A percentile compares a stretch with the other conserved stretches of the same genome.
Evolutionary conservation across 1,140 invertebrate species (phyloP).

Genomic region (Mizuhopecten yessoensis): DNA sequence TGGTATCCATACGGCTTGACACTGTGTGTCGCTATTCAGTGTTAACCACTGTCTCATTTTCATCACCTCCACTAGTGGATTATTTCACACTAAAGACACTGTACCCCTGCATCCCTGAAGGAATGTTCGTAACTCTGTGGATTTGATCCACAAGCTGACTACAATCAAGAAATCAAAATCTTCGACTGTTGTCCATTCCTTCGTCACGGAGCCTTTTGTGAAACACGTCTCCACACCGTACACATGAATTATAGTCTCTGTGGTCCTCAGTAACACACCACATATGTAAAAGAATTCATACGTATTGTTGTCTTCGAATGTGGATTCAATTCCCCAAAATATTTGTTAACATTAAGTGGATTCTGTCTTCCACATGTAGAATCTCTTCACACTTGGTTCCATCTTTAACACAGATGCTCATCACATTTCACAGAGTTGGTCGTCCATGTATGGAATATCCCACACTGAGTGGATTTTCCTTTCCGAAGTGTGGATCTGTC

Average conservation of each 20-base stretch:
- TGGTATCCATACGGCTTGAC: no score
- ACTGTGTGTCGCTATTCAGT: not conserved
- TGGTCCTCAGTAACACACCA: not conserved
- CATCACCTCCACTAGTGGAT: no score
- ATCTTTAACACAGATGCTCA: not conserved
- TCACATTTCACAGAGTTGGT: not conserved
- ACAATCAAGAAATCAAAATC: no score
- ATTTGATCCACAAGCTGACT: not conserved
- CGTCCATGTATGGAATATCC: not conserved
- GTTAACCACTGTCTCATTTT: not conserved
- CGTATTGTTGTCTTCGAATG: not conserved
- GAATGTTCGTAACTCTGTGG: not conserved
- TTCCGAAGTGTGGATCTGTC: not conserved
- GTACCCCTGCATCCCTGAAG: not conserved
- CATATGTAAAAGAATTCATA: not conserved
- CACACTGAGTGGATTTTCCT: not conserved
- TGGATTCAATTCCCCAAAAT: not conserved
- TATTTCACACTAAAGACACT: not conserved
- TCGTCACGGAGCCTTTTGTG: no score
- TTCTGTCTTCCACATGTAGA: not conserved
- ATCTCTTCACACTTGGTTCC: not conserved
- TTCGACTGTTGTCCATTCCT: no score
- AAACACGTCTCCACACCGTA: not conserved
- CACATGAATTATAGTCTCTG: no score
- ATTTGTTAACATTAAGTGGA: not conserved